Base-by-base conservation (phyloP, 2,797 vertebrate species). In the Sebastes taczanowskii region DNA sequence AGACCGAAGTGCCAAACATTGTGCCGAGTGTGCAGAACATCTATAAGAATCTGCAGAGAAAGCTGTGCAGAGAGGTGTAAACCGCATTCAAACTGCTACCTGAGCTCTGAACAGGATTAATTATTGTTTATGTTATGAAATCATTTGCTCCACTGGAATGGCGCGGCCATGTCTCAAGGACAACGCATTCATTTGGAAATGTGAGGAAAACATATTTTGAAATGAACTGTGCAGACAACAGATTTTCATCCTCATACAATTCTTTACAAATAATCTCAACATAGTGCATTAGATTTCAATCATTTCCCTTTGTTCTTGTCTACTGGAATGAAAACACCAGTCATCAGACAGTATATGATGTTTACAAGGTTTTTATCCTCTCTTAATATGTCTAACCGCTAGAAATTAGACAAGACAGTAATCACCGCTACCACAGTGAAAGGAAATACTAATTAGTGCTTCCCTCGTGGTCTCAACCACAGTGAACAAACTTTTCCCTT, bases 151-250 rank as follows among this genome's bases (percentile, higher is more conserved):
- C 16, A 65, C 34, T 11, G 62, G 27, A 30, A 63, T 58, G 59
- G 11, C 20, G 18, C 25, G 35, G 49, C 16, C 10, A 52, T 49
- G 66, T 70, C 66, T 81, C 63, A 58, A 67, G 55, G 70, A 42
- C 30, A 82, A 60, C 27, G 20, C 20, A n/a, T 68, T 69, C 3
- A 75, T 79, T 68, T 64, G 52, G 20, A 80, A 72, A 69, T n/a
- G 9, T 49, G 34, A 18, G 35, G 22, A 77, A 8, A 58, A 38
- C 46, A 25, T 25, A 58, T n/a, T 70, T 14, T 38, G 22, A 78
- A 78, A 63, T 22, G 5, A 27, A 42, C 20, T 35, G 11, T 32
- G 32, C 60, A 70, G 61, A 27, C 22, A 61, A 74, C 18, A 0
- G 9, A 35, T 65, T 77, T 35, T n/a, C 23, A 52, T 70, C 60